Evolutionary conservation across 1,140 invertebrate species (phyloP).

Genomic region (Hesperophylax magnus): DNA sequence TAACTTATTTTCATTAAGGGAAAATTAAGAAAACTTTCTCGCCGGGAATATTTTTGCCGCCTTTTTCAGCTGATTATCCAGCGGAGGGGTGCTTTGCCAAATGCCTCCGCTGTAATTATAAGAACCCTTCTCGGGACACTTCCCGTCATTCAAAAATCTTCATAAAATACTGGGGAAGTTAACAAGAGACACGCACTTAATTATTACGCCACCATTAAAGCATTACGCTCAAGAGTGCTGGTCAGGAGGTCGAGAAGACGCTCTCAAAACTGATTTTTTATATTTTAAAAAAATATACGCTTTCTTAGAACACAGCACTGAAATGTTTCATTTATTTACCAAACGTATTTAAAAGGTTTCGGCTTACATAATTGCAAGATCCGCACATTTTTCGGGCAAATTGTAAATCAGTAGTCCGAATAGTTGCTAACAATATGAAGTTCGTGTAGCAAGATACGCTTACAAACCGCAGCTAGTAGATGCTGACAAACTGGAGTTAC

Average conservation of each 20-base stretch:
- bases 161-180: slow-evolving; percentile 9
- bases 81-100: slow-evolving; percentile 32
- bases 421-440: neutral
- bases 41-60: slow-evolving; percentile 18
- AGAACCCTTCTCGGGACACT: slow-evolving; percentile 33
- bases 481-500: neutral
- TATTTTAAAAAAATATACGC: too few relatives aligned
- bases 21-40: slow-evolving; percentile 16
- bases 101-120: slow-evolving; percentile 27
- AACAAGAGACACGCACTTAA: slow-evolving; percentile 35
- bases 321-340: too few relatives aligned
- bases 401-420: neutral
- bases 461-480: neutral
- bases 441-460: too few relatives aligned
- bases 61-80: slow-evolving; percentile 31
- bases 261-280: too few relatives aligned
- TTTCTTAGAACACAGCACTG: too few relatives aligned
- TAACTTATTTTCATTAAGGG: slow-evolving; percentile 41
- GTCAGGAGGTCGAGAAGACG: neutral
- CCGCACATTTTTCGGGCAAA: neutral
- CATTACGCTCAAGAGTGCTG: slow-evolving; percentile 4
- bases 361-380: too few relatives aligned
- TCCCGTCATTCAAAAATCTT: slow-evolving; percentile 36
- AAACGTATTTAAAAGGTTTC: too few relatives aligned
- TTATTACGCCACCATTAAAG: neutral